phyloP scores from a whole-genome alignment of 2,113 vertebrate genomes.

The Pseudonaja textilis region DNA sequence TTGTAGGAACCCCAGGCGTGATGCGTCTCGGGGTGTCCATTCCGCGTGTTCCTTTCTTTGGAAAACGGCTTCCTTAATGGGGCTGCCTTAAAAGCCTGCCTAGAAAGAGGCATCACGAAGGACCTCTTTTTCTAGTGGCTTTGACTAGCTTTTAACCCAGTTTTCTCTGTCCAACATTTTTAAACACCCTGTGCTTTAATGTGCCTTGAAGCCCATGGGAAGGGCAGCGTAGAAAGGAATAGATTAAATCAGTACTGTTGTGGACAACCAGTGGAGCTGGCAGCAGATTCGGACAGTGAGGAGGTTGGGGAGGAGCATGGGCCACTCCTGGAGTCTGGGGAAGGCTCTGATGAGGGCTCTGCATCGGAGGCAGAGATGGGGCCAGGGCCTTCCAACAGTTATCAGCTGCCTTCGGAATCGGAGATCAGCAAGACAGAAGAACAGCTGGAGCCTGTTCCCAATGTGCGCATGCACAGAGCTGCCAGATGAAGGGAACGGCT shows the following conservation, averaged over 20 bases:
- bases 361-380: no score
- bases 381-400: no score
- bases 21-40: neutral
- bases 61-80: neutral
- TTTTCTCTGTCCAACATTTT: neutral
- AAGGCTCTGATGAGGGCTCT: no score
- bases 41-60: neutral
- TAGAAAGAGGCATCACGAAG: neutral
- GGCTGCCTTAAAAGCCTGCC: neutral
- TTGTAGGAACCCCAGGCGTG: neutral
- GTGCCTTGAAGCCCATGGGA: neutral
- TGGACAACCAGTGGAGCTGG: no score
- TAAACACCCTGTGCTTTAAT: neutral
- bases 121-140: neutral
- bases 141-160: neutral
- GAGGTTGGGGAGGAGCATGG: no score
- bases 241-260: neutral
- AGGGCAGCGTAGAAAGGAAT: neutral
- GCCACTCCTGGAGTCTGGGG: no score
- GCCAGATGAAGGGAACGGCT: no score
- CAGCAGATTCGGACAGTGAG: no score
- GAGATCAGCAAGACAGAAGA: rapidly evolving
- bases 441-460: no score
- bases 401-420: no score
- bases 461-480: no score